Evolutionary conservation across 2,888 invertebrate genomes (phyloP).

Genomic region (Scotopteryx bipunctaria): DNA sequence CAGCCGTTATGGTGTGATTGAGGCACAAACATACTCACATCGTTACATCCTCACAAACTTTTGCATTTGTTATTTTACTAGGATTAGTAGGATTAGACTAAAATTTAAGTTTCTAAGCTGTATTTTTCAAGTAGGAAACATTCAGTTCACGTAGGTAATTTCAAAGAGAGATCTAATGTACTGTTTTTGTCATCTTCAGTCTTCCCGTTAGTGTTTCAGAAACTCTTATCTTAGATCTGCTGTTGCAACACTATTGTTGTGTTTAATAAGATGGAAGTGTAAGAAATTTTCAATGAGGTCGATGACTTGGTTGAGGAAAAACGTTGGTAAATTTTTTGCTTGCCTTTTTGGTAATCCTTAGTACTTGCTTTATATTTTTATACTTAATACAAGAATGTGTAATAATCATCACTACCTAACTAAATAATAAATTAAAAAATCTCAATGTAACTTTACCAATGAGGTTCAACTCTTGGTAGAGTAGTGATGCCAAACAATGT

Average conservation of each 20-base stretch:
- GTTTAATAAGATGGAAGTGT: conserved; percentile 57
- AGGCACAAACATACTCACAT: too few species aligned
- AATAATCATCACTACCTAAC: too few species aligned
- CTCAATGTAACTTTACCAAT: too few species aligned
- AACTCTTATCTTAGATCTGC: neutral
- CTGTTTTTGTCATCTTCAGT: neutral
- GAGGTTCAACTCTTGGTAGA: too few species aligned
- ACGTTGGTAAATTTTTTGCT: neutral
- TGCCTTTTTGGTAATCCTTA: neutral
- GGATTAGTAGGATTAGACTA: too few species aligned
- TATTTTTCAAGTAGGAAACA: too few species aligned
- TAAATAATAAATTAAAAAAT: too few species aligned
- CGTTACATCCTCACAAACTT: too few species aligned
- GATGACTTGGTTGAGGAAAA: conserved; percentile 45
- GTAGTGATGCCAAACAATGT: too few species aligned
- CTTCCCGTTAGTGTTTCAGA: conserved; percentile 3
- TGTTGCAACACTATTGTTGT: neutral
- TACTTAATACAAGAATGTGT: neutral
- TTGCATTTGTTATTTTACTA: too few species aligned
- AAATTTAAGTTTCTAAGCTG: too few species aligned
- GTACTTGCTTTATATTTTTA: neutral
- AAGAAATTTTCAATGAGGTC: conserved; percentile 48
- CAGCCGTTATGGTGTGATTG: too few species aligned
- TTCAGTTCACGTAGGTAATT: neutral
- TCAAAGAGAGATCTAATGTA: neutral